These are phyloP conservation scores for Harpagoxenus sublaevis DNA, from an alignment of 2,888 invertebrate genomes.

Conservation along the genomic window DNA sequence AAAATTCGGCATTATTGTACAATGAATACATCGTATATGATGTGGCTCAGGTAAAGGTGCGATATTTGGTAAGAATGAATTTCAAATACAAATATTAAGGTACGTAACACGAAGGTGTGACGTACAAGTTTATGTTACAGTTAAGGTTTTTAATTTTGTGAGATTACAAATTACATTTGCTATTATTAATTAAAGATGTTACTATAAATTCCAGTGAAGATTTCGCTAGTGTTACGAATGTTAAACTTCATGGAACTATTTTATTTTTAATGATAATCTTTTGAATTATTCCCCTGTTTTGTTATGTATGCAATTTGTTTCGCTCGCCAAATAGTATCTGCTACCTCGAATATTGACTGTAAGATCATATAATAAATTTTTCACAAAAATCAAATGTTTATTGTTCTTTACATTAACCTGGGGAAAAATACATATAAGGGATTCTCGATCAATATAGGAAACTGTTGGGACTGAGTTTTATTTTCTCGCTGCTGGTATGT, in stretches of 20 bases:
- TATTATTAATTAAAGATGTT: background rate
- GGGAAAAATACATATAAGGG: too few species aligned
- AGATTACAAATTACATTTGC: background rate
- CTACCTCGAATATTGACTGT: conserved; percentile 38
- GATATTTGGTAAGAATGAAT: conserved; percentile 95
- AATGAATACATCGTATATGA: conserved; percentile 99
- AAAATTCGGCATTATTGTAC: conserved; percentile 90
- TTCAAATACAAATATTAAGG: conserved; percentile 91
- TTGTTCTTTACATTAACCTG: background rate
- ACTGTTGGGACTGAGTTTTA: background rate
- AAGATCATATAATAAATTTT: conserved; percentile 33
- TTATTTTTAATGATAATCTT: conserved; percentile 4
- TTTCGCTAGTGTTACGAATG: background rate
- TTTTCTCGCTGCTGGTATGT: background rate
- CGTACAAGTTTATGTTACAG: background rate
- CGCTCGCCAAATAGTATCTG: background rate
- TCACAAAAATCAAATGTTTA: background rate
- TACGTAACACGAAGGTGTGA: background rate
- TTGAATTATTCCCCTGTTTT: background rate
- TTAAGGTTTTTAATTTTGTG: background rate
- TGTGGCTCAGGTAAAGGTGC: conserved; percentile 96
- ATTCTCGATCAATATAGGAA: background rate
- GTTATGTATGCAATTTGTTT: conserved; percentile 11
- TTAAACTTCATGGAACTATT: background rate
- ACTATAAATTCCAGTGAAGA: background rate